These are phyloP conservation scores for Aricia agestis DNA, from an alignment of 1,140 invertebrate species.

Conservation along the genomic window DNA sequence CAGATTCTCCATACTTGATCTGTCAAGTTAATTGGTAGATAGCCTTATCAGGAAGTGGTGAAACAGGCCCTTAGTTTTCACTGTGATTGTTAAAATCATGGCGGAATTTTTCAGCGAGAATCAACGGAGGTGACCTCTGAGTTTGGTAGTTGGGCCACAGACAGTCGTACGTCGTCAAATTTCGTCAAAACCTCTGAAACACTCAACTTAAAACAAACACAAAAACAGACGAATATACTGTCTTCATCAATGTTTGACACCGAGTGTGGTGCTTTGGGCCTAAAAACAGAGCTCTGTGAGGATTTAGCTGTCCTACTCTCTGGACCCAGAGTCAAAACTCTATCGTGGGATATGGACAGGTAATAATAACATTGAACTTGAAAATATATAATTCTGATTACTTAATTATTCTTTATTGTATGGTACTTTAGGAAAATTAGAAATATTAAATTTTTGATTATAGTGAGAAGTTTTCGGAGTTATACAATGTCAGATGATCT, in stretches of 20 bases:
- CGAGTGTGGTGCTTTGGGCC: slow-evolving; percentile 62
- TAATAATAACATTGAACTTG: slow-evolving; percentile 24
- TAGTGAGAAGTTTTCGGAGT: too few relatives aligned
- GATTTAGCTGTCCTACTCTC: slow-evolving; percentile 78
- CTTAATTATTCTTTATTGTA: too few relatives aligned
- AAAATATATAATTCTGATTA: too few relatives aligned
- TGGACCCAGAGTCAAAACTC: slow-evolving; percentile 75
- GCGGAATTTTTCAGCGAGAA: not conserved
- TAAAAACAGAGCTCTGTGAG: slow-evolving; percentile 68
- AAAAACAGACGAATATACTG: slow-evolving; percentile 54
- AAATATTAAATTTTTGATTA: too few relatives aligned
- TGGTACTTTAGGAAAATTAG: too few relatives aligned
- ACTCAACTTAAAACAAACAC: slow-evolving; percentile 41
- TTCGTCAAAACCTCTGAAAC: slow-evolving; percentile 63
- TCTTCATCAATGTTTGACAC: slow-evolving; percentile 56
- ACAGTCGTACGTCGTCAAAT: slow-evolving; percentile 60
- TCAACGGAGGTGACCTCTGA: slow-evolving; percentile 41
- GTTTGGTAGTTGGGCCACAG: slow-evolving; percentile 66
- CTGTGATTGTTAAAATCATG: not conserved
- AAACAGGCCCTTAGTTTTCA: too few relatives aligned
- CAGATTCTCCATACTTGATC: too few relatives aligned
- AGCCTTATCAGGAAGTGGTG: too few relatives aligned
- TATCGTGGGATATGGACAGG: slow-evolving; percentile 78
- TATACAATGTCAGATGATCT: too few relatives aligned
- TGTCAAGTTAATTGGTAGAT: too few relatives aligned